phyloP scores from a whole-genome alignment of 2,797 vertebrate genomes.

The Trematomus bernacchii region DNA sequence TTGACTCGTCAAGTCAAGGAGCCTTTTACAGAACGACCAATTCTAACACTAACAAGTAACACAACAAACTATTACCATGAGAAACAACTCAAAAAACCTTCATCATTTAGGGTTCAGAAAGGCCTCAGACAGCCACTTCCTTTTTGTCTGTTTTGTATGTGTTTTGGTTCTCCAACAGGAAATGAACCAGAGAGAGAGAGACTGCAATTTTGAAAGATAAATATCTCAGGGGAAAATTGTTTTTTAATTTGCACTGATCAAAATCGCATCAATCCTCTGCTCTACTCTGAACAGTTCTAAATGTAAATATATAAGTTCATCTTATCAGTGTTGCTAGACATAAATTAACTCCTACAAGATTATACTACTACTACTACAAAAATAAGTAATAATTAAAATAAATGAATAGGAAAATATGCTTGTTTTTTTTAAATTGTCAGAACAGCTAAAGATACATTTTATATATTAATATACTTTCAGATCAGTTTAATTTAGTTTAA shows the following conservation, averaged over 20 bases:
- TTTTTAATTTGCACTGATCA: background rate
- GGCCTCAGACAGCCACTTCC: background rate
- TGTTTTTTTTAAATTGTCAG: too few relatives aligned
- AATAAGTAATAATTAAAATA: background rate
- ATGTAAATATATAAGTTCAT: background rate
- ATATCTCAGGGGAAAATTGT: background rate
- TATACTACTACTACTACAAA: background rate
- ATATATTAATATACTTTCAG: too few relatives aligned
- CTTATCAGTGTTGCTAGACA: background rate
- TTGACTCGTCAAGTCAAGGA: background rate
- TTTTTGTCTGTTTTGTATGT: background rate
- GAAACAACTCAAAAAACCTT: background rate
- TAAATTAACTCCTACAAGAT: background rate
- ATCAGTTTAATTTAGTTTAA: background rate
- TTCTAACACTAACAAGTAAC: background rate
- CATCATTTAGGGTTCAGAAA: background rate
- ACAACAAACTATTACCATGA: background rate
- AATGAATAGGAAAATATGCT: background rate
- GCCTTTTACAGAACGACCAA: background rate
- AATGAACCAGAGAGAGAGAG: constrained; percentile 1
- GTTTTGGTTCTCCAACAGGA: background rate
- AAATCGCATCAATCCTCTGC: background rate
- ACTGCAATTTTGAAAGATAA: background rate
- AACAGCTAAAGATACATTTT: background rate
- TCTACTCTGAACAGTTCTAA: background rate